These are phyloP conservation scores for Channa maculata DNA, from an alignment of 2,113 vertebrate species.

Conservation along the genomic window DNA sequence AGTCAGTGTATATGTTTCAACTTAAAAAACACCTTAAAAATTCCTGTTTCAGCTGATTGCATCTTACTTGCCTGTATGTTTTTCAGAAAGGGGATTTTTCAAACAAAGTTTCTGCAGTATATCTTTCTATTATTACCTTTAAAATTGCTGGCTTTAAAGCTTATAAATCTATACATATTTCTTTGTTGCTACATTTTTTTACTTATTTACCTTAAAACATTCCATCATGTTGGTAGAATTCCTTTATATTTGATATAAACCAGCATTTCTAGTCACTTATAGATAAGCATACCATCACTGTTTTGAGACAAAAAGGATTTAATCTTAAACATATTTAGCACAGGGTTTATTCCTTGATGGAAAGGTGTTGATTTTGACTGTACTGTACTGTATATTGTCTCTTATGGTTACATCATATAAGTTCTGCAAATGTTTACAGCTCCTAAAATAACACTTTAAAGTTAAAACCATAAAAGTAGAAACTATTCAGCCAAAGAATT, in stretches of 20 bases:
- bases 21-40: constrained; percentile 2
- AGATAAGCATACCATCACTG: background rate
- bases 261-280: constrained; percentile 26
- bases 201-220: constrained; percentile 60
- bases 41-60: background rate
- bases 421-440: constrained; percentile 23
- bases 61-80: background rate
- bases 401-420: constrained; percentile 2
- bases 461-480: constrained; percentile 10
- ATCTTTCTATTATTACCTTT: constrained; percentile 31
- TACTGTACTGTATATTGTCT: constrained; percentile 1
- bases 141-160: constrained; percentile 58
- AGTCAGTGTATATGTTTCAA: constrained; percentile 62
- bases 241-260: constrained; percentile 39
- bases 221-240: constrained; percentile 51
- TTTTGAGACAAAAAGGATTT: constrained; percentile 11
- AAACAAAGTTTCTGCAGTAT: constrained; percentile 33
- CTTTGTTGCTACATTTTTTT: constrained; percentile 34
- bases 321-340: constrained; percentile 37
- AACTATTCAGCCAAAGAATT: constrained; percentile 60
- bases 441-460: constrained; percentile 47
- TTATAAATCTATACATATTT: constrained; percentile 35
- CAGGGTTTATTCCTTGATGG: constrained; percentile 22
- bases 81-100: constrained; percentile 20
- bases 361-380: constrained; percentile 26